These are phyloP conservation scores for Drosophila leontia DNA, from an alignment of 1,140 invertebrate species.

Conservation along the genomic window DNA sequence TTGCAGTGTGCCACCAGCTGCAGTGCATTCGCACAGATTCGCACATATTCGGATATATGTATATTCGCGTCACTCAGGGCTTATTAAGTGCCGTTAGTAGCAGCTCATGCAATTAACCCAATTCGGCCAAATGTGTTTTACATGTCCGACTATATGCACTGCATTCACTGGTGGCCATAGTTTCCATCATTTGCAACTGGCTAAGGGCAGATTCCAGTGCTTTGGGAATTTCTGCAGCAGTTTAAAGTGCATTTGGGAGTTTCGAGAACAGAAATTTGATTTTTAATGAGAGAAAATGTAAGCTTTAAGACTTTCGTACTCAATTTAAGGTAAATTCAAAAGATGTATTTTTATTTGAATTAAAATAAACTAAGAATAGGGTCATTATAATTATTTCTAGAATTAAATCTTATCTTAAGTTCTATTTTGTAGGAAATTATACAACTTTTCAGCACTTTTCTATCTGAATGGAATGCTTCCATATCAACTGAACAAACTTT, in stretches of 20 bases:
- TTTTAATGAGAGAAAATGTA: not conserved
- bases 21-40: slow-evolving; percentile 29
- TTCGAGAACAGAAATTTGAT: not conserved
- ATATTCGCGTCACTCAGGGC: slow-evolving; percentile 21
- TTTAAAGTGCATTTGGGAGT: not conserved
- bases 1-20: slow-evolving; percentile 56
- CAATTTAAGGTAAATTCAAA: not conserved
- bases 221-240: slow-evolving; percentile 11
- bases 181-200: slow-evolving; percentile 20
- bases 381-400: no score
- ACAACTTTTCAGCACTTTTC: not conserved
- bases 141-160: slow-evolving; percentile 32
- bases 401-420: not conserved
- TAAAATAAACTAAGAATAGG: not conserved
- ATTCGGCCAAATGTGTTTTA: slow-evolving; percentile 53
- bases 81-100: slow-evolving; percentile 51
- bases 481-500: not conserved
- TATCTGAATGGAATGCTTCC: not conserved
- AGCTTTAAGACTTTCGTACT: not conserved
- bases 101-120: slow-evolving; percentile 72
- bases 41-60: slow-evolving; percentile 18
- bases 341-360: not conserved
- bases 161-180: slow-evolving; percentile 1
- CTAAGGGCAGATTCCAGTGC: slow-evolving; percentile 6
- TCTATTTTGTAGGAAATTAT: not conserved